Evolutionary conservation across 2,797 vertebrate species (phyloP).

Genomic region (Coccyzus lansbergi): DNA sequence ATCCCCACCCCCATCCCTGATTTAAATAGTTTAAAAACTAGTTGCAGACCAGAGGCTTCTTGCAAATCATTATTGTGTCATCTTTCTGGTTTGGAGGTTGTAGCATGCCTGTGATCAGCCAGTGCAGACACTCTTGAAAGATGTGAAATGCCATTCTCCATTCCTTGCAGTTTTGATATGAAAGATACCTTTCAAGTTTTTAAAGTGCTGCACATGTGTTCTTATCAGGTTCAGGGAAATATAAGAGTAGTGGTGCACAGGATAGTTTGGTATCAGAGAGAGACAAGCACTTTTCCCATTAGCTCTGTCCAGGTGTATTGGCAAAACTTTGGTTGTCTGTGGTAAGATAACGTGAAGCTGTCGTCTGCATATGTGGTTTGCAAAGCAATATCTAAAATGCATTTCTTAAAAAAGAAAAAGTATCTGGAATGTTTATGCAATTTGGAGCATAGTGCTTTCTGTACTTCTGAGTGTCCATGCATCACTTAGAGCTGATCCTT

Average conservation of each 20-base stretch:
- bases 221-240: background rate
- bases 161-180: background rate
- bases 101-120: background rate
- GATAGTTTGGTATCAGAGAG: background rate
- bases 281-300: background rate
- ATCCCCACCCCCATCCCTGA: fast-evolving
- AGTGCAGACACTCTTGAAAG: background rate
- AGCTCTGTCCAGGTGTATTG: background rate
- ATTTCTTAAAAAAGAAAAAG: background rate
- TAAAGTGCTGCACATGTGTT: background rate
- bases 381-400: background rate
- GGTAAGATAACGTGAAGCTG: background rate
- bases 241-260: background rate
- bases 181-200: background rate
- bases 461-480: background rate
- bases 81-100: background rate
- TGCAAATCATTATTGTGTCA: background rate
- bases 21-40: background rate
- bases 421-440: background rate
- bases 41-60: background rate
- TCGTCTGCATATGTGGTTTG: background rate
- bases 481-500: background rate
- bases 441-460: background rate
- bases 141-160: background rate
- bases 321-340: background rate